Base-by-base conservation (phyloP, 2,888 invertebrate genomes). In the Drosophila pullipes region DNA sequence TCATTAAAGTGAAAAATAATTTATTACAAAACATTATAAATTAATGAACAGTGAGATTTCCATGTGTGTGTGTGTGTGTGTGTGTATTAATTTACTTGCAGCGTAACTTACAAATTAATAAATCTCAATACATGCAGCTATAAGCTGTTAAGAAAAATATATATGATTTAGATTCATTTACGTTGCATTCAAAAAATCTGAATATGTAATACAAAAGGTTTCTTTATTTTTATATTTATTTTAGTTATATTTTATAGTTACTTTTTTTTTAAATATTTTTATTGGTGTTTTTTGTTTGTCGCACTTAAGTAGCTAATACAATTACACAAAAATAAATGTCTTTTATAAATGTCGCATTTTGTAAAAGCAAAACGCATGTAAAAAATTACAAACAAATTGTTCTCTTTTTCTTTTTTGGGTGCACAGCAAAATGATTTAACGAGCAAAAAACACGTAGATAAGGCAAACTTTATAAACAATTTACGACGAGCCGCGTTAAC, bases 291-390 rank as follows among this genome's bases (percentile, higher is more conserved):
- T 64, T 44, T 33, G 30, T 55, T 69, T 60, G 52, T 81, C 78
- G 60, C 76, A 79, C 89, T 86, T 87, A 86, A 73, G 62, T 75
- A 37, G 61, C 83, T 82, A 79, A 64, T 82, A 79, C 82, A 79
- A 72, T 73, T 83, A 89, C 84, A 89, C 83, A 78, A 88, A 78
- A 84, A 84, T 78, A 90, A 90, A 87, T 87, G 87, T 87, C 91
- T 87, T 87, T 87, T 82, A 72, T 78, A 64, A 67, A 71, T 75
- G 61, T 73, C 79, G 77, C 83, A 49, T 64, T 54, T 68, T 59
- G 69, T 47, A 22, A 68, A 39, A 69, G 60, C 50, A 64, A 76
- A 69, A 61, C 50, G 55, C 61, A 58, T 69, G 54, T 73, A 66
- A 70, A 78, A 74, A 78, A 64, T 78, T 78, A 81, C 70, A 82